Percentiles rank a stretch among this genome's conserved stretches.
These are phyloP conservation scores for Neolamprologus variostigma DNA, from an alignment of 2,113 vertebrate species.

Conservation along the genomic window DNA sequence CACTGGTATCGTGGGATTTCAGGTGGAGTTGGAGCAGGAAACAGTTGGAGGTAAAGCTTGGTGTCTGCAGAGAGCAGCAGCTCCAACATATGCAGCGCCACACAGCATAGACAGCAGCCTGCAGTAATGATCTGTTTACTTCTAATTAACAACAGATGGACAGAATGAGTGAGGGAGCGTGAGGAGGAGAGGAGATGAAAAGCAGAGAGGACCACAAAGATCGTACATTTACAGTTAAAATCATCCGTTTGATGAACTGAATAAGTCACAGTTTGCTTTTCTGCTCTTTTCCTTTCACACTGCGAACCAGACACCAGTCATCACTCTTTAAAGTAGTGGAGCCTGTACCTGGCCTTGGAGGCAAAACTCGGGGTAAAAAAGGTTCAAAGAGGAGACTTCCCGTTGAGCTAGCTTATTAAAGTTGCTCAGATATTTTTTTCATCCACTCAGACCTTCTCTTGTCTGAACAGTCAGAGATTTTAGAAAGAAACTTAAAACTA, in stretches of 20 bases:
- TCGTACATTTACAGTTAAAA: neutral
- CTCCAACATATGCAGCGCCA: neutral
- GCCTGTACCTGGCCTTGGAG: neutral
- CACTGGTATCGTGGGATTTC: neutral
- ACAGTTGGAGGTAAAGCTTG: neutral
- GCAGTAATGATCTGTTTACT: slow-evolving; percentile 1
- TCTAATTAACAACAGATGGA: slow-evolving; percentile 8
- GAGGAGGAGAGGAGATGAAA: neutral
- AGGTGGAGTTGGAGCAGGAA: neutral
- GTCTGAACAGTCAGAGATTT: neutral
- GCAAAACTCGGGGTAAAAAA: neutral
- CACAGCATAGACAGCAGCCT: neutral
- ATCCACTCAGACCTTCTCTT: neutral
- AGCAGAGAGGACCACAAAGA: neutral
- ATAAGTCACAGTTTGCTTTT: neutral
- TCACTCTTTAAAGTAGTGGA: neutral
- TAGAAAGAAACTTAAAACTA: neutral
- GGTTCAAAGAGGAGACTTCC: neutral
- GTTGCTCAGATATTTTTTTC: neutral
- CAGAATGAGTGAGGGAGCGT: neutral
- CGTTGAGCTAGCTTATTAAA: neutral
- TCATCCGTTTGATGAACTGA: neutral
- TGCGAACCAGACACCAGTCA: neutral
- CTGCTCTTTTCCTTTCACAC: neutral
- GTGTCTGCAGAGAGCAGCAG: neutral